Percentiles rank a stretch among this genome's conserved stretches.
Evolutionary conservation across 2,797 vertebrate species (phyloP).

Genomic region (Syngnathus acus): DNA sequence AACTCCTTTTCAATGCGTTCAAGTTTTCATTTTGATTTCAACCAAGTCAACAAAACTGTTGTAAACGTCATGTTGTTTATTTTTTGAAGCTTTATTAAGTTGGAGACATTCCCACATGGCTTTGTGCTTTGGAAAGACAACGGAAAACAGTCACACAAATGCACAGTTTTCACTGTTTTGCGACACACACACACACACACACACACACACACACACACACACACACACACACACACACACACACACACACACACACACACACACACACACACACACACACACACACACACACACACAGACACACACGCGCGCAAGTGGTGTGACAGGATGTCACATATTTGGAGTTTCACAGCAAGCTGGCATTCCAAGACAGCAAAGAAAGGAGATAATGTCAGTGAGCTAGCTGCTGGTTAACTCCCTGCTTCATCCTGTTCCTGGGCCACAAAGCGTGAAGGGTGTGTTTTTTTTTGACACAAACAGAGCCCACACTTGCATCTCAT

Average conservation of each 20-base stretch:
- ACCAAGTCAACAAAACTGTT: slow-evolving; percentile 4
- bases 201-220: slow-evolving; percentile 10
- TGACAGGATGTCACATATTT: slow-evolving; percentile 65
- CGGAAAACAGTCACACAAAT: slow-evolving; percentile 22
- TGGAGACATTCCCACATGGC: slow-evolving; percentile 22
- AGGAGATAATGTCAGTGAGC: slow-evolving; percentile 56
- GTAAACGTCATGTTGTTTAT: slow-evolving; percentile 1
- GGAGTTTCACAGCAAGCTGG: slow-evolving; percentile 54
- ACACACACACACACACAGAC: slow-evolving; percentile 10
- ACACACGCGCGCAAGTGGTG: slow-evolving; percentile 32
- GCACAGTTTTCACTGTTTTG: slow-evolving; percentile 17
- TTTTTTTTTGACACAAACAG: slow-evolving; percentile 33
- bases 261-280: slow-evolving; percentile 7
- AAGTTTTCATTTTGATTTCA: slow-evolving; percentile 17
- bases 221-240: slow-evolving; percentile 9
- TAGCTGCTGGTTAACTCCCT: slow-evolving; percentile 50
- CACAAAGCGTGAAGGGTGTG: slow-evolving; percentile 55
- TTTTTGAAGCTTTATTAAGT: slow-evolving; percentile 23
- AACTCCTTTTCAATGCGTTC: not conserved
- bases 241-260: slow-evolving; percentile 4
- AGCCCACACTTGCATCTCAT: slow-evolving; percentile 3
- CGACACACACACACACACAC: not conserved
- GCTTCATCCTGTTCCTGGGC: slow-evolving; percentile 56
- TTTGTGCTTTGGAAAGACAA: slow-evolving; percentile 34
- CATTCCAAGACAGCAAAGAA: slow-evolving; percentile 60